Percentiles rank a stretch among this genome's conserved stretches.
These are phyloP conservation scores for Austrolebias charrua DNA, from an alignment of 2,797 vertebrate genomes.

Conservation along the genomic window DNA sequence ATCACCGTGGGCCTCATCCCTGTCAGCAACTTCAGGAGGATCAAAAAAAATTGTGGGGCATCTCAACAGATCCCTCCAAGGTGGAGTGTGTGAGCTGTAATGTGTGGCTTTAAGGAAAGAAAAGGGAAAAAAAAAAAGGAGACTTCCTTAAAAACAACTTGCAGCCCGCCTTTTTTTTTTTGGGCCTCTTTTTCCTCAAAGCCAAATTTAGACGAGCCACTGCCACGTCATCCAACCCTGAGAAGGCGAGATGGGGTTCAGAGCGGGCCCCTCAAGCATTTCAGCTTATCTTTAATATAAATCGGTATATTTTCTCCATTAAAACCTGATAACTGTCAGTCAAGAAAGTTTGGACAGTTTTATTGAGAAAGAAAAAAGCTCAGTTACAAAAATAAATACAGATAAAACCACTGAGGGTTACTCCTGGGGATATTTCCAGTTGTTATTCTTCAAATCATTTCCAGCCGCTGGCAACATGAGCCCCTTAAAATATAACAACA, in stretches of 20 bases:
- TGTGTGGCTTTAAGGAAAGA: slow-evolving; percentile 44
- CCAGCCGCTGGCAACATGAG: slow-evolving; percentile 5
- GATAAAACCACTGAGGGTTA: slow-evolving; percentile 55
- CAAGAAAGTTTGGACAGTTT: slow-evolving; percentile 52
- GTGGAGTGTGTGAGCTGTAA: slow-evolving; percentile 53
- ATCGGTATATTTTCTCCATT: slow-evolving; percentile 46
- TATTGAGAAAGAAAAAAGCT: slow-evolving; percentile 59
- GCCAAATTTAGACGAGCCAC: slow-evolving; percentile 77
- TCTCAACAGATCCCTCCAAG: slow-evolving; percentile 35
- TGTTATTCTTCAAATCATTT: slow-evolving; percentile 28
- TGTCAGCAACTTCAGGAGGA: slow-evolving; percentile 21
- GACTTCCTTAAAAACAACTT: slow-evolving; percentile 74
- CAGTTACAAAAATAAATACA: slow-evolving; percentile 75
- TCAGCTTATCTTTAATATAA: slow-evolving; percentile 50
- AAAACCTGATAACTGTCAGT: slow-evolving; percentile 36
- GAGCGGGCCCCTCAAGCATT: slow-evolving; percentile 36
- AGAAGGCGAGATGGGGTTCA: slow-evolving; percentile 55
- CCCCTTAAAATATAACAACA: slow-evolving; percentile 27
- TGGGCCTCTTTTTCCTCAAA: slow-evolving; percentile 62
- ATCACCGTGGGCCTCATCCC: slow-evolving; percentile 19
- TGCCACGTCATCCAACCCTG: slow-evolving; percentile 80
- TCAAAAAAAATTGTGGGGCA: slow-evolving; percentile 9
- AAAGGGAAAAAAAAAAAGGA: slow-evolving; percentile 30
- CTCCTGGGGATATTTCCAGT: slow-evolving; percentile 43
- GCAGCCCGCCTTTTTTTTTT: slow-evolving; percentile 48